These are phyloP conservation scores for Acanthochromis polyacanthus DNA, from an alignment of 2,113 vertebrate species.

Conservation along the genomic window DNA sequence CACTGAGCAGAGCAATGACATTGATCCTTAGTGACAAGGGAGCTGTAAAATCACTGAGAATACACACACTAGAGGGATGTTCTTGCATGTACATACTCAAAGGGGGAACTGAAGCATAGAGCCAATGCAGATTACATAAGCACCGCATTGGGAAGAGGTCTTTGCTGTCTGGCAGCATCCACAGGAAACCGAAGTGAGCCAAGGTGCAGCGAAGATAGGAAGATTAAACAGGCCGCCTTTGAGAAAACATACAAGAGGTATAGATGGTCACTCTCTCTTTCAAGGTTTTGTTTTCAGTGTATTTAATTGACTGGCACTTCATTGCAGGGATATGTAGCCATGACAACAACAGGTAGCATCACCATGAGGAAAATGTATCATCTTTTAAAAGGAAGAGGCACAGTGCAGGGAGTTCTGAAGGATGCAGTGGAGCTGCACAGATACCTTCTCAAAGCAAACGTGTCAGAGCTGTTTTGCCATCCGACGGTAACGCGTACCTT, in stretches of 20 bases:
- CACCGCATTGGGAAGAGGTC: conserved; percentile 52
- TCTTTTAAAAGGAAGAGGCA: background rate
- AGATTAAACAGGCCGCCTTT: background rate
- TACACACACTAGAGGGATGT: conserved; percentile 65
- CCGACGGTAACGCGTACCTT: background rate
- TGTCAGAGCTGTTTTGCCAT: background rate
- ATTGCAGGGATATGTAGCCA: conserved; percentile 65
- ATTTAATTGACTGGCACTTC: conserved; percentile 6
- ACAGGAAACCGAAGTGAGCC: conserved; percentile 27
- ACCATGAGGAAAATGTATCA: conserved; percentile 12
- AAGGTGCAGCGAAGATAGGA: conserved; percentile 5
- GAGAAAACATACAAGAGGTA: background rate
- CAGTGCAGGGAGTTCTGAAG: conserved; percentile 7
- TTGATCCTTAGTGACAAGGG: conserved; percentile 69
- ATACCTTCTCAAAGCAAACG: too few species aligned
- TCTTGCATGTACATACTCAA: conserved; percentile 65
- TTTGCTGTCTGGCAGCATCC: conserved; percentile 37
- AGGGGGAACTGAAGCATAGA: conserved; percentile 67
- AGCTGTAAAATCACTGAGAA: conserved; percentile 65
- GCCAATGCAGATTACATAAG: conserved; percentile 76
- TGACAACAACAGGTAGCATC: conserved; percentile 72
- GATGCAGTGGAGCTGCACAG: background rate
- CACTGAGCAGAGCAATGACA: conserved; percentile 46
- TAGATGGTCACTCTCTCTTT: background rate
- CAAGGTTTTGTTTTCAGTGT: too few species aligned